Evolutionary conservation across 2,113 vertebrate species (phyloP).

Genomic region (Pogona vitticeps): DNA sequence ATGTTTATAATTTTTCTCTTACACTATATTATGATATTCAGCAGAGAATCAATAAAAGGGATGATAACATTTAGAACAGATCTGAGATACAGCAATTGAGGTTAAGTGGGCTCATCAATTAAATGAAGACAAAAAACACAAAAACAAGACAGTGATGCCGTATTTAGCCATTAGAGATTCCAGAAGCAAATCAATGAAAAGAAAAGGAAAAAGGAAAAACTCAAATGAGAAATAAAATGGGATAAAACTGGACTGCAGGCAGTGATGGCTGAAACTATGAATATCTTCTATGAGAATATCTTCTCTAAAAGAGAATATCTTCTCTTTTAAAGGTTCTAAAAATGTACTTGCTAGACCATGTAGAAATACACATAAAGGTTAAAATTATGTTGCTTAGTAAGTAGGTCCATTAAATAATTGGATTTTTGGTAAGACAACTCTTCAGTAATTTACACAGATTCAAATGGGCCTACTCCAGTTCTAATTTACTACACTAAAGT

Average conservation of each 20-base stretch:
- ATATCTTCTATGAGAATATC: background rate
- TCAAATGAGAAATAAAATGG: background rate
- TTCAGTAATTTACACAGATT: too few relatives aligned
- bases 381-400: too few relatives aligned
- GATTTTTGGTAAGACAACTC: too few relatives aligned
- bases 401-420: too few relatives aligned
- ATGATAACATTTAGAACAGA: background rate
- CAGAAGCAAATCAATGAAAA: background rate
- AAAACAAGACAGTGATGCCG: background rate
- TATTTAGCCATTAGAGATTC: background rate
- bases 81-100: background rate
- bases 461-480: too few relatives aligned
- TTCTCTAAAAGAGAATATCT: too few relatives aligned
- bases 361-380: too few relatives aligned
- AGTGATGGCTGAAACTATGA: background rate
- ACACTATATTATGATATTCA: background rate
- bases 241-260: background rate
- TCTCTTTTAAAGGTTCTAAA: too few relatives aligned
- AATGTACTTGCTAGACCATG: too few relatives aligned
- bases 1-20: background rate
- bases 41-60: background rate
- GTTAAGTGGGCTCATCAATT: conserved; percentile 6
- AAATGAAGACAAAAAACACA: background rate
- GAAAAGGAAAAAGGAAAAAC: background rate
- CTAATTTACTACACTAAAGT: too few relatives aligned